phyloP scores from a whole-genome alignment of 2,888 invertebrate species.

The Gandaritis pyraliata region DNA sequence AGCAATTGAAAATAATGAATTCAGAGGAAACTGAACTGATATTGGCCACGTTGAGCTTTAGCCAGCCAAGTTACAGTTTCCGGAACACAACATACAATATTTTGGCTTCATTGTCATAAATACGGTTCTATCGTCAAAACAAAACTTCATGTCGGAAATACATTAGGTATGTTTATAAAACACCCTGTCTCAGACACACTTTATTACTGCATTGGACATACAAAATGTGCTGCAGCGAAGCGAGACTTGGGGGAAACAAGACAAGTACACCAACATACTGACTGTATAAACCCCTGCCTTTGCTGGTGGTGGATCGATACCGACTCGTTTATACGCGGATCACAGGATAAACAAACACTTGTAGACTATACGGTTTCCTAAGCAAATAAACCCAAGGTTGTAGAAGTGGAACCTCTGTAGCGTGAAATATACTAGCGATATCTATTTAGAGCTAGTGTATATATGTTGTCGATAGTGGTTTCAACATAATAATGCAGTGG shows the following conservation, averaged over 20 bases:
- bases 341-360: slow-evolving; percentile 38
- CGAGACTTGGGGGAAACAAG: slow-evolving; percentile 13
- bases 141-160: neutral
- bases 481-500: neutral
- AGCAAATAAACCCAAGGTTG: slow-evolving; percentile 31
- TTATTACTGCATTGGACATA: slow-evolving; percentile 13
- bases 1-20: slow-evolving; percentile 25
- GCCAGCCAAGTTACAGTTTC: neutral
- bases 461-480: neutral
- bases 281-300: slow-evolving; percentile 4
- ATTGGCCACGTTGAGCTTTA: neutral
- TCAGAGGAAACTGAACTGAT: slow-evolving; percentile 7
- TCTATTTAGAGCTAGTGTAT: slow-evolving; percentile 2
- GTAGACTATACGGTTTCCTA: slow-evolving; percentile 32
- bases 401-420: slow-evolving; percentile 12
- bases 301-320: slow-evolving; percentile 34
- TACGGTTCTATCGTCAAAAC: neutral
- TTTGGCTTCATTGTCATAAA: neutral
- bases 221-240: slow-evolving; percentile 23
- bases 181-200: neutral
- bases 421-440: slow-evolving; percentile 23
- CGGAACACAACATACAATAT: neutral
- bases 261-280: slow-evolving; percentile 10
- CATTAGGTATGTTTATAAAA: neutral
- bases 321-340: slow-evolving; percentile 31